Evolutionary conservation across 2,888 invertebrate genomes (phyloP).

Genomic region (Branchellion lobata): DNA sequence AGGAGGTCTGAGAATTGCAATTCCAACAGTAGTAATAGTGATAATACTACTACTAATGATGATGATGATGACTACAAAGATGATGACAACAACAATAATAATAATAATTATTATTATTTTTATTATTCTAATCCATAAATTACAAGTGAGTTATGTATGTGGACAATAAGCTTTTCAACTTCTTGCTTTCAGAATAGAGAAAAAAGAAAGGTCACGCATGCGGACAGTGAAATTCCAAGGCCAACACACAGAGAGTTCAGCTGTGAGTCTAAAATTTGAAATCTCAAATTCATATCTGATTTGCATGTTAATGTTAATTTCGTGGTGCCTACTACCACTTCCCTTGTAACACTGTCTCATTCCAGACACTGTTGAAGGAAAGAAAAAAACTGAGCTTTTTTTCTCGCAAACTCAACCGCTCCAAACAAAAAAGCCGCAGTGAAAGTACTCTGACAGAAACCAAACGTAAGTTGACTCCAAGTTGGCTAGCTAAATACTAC

Average conservation of each 20-base stretch:
- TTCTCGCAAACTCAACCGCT: conserved; percentile 96
- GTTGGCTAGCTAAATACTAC: no score
- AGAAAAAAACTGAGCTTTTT: conserved; percentile 95
- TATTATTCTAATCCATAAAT: no score
- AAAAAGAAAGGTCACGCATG: conserved; percentile 39
- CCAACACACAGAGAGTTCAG: conserved; percentile 38
- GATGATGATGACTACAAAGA: no score
- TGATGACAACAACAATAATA: background rate
- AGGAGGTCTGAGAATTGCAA: conserved; percentile 56
- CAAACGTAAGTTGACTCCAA: conserved; percentile 28
- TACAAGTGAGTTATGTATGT: no score
- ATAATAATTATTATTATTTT: background rate
- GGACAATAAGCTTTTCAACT: background rate
- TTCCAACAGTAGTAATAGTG: no score
- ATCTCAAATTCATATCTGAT: background rate
- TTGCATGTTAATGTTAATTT: no score
- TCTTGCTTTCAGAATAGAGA: conserved; percentile 39
- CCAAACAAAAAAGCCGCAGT: conserved; percentile 94
- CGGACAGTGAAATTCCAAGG: conserved; percentile 46
- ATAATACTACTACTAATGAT: no score
- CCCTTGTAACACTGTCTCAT: no score
- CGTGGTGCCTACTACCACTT: no score
- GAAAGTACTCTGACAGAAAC: conserved; percentile 86
- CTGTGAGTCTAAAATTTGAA: conserved; percentile 33
- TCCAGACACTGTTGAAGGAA: conserved; percentile 56